Percentiles rank a stretch among this genome's conserved stretches.
Evolutionary conservation across 2,888 invertebrate species (phyloP).

Genomic region (Oxyteleia sp.): DNA sequence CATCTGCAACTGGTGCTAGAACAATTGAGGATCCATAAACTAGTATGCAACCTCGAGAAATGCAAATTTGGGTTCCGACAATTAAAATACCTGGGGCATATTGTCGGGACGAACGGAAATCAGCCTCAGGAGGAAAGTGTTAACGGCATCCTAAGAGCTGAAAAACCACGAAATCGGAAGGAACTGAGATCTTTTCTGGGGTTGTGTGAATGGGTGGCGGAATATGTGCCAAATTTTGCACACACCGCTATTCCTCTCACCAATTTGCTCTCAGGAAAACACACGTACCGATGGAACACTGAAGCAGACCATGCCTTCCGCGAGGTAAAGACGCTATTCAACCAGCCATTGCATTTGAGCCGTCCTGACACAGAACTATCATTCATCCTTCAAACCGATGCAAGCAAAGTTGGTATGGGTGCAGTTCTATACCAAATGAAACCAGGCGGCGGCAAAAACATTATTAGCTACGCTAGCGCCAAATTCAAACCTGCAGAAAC

Average conservation of each 20-base stretch:
- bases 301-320: too few species aligned
- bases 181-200: slow-evolving; percentile 2
- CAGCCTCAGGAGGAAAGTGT: slow-evolving; percentile 13
- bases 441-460: not conserved
- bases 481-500: slow-evolving; percentile 54
- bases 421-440: slow-evolving; percentile 40
- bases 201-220: slow-evolving; percentile 1
- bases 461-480: slow-evolving; percentile 73
- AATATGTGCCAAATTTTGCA: too few species aligned
- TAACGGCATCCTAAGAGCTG: not conserved
- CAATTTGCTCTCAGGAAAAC: too few species aligned
- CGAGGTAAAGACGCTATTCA: not conserved
- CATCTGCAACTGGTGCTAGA: slow-evolving; percentile 74
- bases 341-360: not conserved
- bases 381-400: slow-evolving; percentile 35
- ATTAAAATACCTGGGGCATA: slow-evolving; percentile 25
- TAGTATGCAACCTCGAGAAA: not conserved
- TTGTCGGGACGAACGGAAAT: not conserved
- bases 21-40: slow-evolving; percentile 36
- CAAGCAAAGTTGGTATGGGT: slow-evolving; percentile 30
- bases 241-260: too few species aligned
- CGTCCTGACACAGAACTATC: not conserved
- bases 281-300: too few species aligned
- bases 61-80: slow-evolving; percentile 19
- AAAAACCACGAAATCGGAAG: not conserved